A percentile compares a stretch with the other conserved stretches of the same genome.
phyloP scores from a whole-genome alignment of 2,113 vertebrate species.

The Diadophis punctatus region DNA sequence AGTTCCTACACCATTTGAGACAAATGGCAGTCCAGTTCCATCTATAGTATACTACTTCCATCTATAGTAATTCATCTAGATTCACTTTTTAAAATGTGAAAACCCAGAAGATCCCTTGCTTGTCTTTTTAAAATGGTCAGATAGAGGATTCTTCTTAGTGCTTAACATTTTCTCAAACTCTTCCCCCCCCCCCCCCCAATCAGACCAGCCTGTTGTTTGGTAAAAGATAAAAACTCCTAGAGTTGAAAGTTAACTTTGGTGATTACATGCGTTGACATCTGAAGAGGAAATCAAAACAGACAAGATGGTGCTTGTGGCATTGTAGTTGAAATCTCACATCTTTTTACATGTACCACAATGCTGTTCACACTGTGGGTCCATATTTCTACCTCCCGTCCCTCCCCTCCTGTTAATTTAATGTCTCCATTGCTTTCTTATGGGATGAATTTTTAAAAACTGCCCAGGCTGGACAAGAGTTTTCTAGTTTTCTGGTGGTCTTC shows the following conservation, averaged over 20 bases:
- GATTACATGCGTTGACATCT: not conserved
- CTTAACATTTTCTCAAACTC: not conserved
- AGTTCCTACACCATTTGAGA: too few species aligned
- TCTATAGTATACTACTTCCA: not conserved
- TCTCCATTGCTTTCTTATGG: not conserved
- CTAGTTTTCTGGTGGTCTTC: not conserved
- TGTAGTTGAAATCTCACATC: not conserved
- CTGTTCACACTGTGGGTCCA: not conserved
- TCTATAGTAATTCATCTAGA: not conserved
- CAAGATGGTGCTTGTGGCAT: not conserved
- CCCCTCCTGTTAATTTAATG: not conserved
- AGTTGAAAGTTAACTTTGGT: not conserved
- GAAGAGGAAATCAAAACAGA: not conserved
- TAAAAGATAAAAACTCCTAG: not conserved
- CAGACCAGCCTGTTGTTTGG: not conserved
- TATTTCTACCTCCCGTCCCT: not conserved
- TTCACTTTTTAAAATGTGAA: not conserved
- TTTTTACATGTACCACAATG: not conserved
- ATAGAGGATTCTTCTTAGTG: not conserved
- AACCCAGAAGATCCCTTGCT: not conserved
- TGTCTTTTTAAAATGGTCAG: not conserved
- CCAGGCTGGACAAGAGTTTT: not conserved
- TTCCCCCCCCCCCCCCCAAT: not conserved
- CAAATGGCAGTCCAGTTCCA: too few species aligned
- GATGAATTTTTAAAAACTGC: not conserved